Evolutionary conservation across 2,888 invertebrate genomes (phyloP), one percentile per base, ranked within the genome.

Genomic region (Drosophila siamana): DNA sequence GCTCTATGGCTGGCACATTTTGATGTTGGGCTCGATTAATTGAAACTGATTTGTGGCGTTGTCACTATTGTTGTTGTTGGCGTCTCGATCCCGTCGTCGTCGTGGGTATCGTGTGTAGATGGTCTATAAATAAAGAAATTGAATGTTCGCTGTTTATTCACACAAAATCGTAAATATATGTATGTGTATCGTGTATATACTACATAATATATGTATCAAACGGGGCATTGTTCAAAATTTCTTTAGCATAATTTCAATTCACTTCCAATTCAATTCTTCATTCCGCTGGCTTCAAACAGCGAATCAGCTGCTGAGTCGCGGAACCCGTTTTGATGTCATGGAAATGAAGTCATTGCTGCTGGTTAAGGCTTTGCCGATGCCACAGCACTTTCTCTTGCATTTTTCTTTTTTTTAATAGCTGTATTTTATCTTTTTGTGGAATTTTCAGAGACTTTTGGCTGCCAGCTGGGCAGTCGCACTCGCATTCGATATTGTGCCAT

Each of bases 1-100:
- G n/a, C 41, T 69, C 68, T 83, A 88, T 78, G 88, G 82, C 64
- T 67, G 82, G 86, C 60, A 55, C 82, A 83, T 83, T 62, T 81
- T 83, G 82, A 59, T 55, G 47, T 51, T 22, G 64, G 69, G 40
- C 48, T 59, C 51, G 38, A 30, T 2, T 33, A 51, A 50, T 47
- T 33, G 41, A 74, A 48, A 48, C 43, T 50, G 56, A 74, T 69
- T 33, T 52, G 48, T 41, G 67, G 52, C 51, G 40, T 24, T 55
- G 33, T 24, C 19, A 19, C 19, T 19, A 19, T 19, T 33, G 22
- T 30, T 33, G 50, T 22, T 36, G 28, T 30, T 47, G 26, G 40
- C 9, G 4, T 33, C n/a, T 33, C 33, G 33, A 47, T 73, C 41
- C 43, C 26, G 48, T 57, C 67, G 56, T 66, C 51, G 51, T 26